Conservation (phyloP, 1,140 invertebrate genomes). For the Macrotrachela quadricornifera region DNA sequence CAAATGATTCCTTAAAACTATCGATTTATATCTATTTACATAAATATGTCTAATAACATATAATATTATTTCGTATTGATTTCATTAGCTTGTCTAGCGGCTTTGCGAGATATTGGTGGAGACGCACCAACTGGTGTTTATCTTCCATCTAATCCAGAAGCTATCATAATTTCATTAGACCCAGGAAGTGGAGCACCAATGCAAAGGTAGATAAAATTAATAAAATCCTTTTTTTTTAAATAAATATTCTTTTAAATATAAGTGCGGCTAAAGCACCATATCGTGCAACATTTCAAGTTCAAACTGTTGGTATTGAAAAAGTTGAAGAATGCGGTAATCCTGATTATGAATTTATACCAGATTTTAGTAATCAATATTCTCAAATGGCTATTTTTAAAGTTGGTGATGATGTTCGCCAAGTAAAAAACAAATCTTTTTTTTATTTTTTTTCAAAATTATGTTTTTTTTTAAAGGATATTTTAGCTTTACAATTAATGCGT, state of each 20-base stretch:
- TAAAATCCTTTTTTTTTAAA: too few relatives aligned
- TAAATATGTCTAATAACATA: too few relatives aligned
- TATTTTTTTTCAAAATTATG: too few relatives aligned
- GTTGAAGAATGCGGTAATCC: constrained; percentile 44
- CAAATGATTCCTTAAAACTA: too few relatives aligned
- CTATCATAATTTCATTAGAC: constrained; percentile 88
- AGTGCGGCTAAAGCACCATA: constrained; percentile 94
- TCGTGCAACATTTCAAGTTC: constrained; percentile 73
- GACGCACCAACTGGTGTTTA: constrained; percentile 50
- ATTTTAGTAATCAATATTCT: background rate
- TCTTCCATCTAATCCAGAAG: constrained; percentile 91
- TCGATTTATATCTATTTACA: too few relatives aligned
- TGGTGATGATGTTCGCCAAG: constrained; percentile 69
- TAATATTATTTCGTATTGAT: constrained; percentile 40
- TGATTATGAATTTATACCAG: constrained; percentile 5
- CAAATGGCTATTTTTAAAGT: constrained; percentile 67
- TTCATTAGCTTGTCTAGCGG: constrained; percentile 72
- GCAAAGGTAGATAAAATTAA: constrained; percentile 43
- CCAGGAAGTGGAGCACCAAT: constrained; percentile 90
- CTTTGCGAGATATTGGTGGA: constrained; percentile 59
- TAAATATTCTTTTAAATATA: too few relatives aligned
- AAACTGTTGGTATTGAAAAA: constrained; percentile 70
- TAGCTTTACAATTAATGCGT: constrained; percentile 87
- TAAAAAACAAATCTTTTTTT: too few relatives aligned
- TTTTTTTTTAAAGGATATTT: constrained; percentile 47